Evolutionary conservation across 2,888 invertebrate genomes (phyloP).

Genomic region (Drosophila imparisetae): DNA sequence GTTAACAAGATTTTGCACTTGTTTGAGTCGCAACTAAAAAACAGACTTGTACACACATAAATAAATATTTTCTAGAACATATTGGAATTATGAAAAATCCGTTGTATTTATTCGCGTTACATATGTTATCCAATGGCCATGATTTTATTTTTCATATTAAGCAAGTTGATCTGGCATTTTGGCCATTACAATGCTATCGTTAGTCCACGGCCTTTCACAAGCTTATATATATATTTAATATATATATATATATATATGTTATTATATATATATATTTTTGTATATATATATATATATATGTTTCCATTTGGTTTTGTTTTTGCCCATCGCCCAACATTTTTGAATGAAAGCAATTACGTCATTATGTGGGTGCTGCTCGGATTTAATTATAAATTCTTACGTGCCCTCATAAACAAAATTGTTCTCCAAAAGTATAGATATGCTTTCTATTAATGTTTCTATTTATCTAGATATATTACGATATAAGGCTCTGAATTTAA

Average conservation of each 20-base stretch:
- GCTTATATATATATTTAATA: not conserved
- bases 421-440: slow-evolving; percentile 40
- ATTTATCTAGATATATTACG: not conserved
- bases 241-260: not conserved
- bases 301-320: slow-evolving; percentile 28
- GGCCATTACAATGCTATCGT: slow-evolving; percentile 34
- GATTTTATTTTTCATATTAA: slow-evolving; percentile 62
- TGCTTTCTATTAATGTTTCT: slow-evolving; percentile 22
- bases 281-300: not conserved
- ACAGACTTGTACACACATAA: slow-evolving; percentile 13
- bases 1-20: slow-evolving; percentile 75
- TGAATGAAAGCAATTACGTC: slow-evolving; percentile 71
- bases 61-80: slow-evolving; percentile 34
- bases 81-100: slow-evolving; percentile 71
- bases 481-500: not conserved
- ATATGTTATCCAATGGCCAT: slow-evolving; percentile 57
- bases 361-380: slow-evolving; percentile 60
- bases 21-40: slow-evolving; percentile 28
- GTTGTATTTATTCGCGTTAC: slow-evolving; percentile 49
- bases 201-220: slow-evolving; percentile 39
- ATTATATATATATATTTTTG: not conserved
- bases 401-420: slow-evolving; percentile 19
- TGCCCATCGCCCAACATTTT: slow-evolving; percentile 35
- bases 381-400: slow-evolving; percentile 53
- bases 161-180: slow-evolving; percentile 47